Conservation (phyloP, 2,113 vertebrate genomes). For the Epinephelus cyanopodus region DNA sequence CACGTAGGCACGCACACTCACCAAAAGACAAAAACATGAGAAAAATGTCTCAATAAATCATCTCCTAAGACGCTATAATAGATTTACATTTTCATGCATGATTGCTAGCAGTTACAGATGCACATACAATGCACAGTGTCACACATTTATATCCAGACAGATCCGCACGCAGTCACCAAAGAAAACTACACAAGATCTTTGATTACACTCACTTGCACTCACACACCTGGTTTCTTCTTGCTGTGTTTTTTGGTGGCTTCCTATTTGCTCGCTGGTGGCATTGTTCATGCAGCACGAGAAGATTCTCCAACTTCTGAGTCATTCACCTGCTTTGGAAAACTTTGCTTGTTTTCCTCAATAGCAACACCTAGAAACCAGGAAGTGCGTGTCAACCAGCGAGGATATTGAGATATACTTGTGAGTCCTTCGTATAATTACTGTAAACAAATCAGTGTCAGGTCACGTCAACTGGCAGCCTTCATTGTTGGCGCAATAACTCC, state of each 20-base stretch:
- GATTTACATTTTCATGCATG: background rate
- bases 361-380: constrained; percentile 45
- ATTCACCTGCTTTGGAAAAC: constrained; percentile 80
- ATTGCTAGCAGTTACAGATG: background rate
- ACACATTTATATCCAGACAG: background rate
- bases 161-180: background rate
- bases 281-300: constrained; percentile 79
- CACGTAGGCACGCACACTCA: background rate
- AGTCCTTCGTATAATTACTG: background rate
- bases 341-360: constrained; percentile 45
- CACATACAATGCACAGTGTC: background rate
- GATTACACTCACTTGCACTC: background rate
- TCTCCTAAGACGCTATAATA: background rate
- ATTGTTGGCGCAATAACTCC: background rate
- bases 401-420: background rate
- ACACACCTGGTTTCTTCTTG: constrained; percentile 53
- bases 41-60: background rate
- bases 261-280: constrained; percentile 84
- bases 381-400: background rate
- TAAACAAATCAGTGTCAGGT: constrained; percentile 15
- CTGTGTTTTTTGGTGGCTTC: constrained; percentile 86
- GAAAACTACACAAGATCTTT: background rate
- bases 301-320: constrained; percentile 72
- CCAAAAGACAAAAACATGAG: background rate
- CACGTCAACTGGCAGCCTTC: background rate